Base-by-base conservation (phyloP, 2,888 invertebrate species). In the Crocallis elinguaria region DNA sequence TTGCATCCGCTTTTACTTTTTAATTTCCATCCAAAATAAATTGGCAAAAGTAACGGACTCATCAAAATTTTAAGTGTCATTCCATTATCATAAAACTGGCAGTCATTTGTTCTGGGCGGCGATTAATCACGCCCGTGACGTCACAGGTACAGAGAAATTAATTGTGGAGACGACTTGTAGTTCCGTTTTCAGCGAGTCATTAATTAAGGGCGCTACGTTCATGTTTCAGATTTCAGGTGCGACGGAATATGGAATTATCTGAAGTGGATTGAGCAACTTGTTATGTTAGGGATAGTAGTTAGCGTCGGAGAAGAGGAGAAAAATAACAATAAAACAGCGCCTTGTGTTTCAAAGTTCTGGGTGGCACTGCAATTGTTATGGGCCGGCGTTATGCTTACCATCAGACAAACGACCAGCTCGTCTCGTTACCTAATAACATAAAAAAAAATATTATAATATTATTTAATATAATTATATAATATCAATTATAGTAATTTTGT, bases 101-200 rank as follows among this genome's bases (percentile, higher is more conserved):
- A 53, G 50, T 59, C 65, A 68, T 67, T 59, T 64, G 60, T 61
- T 53, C 48, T 25, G 11, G 36, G 16, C 42, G 48, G 61, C 57
- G 63, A 67, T 68, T 64, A 63, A 68, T 68, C 64, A 62, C 32
- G 49, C 13, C 12, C 38, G 49, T 51, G 60, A 50, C 62, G 60
- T 60, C 58, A 55, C 60, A 59, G 51, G 54, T 60, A 52, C 60
- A 53, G 71, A 63, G 61, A 65, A 65, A 77, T 75, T 77, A 73
- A 73, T 77, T 69, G 67, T 66, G 62, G 65, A 27, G 16, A 29
- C 48, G 46, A 53, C 64, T 68, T 66, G 69, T 71, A 69, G 74
- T 74, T 70, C 60, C 56, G 46, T 57, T 60, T 55, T 43, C 53
- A 62, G 38, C 53, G 51, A 62, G 54, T 60, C 67, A 67, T 77